phyloP scores from a whole-genome alignment of 2,113 vertebrate species.

The Limanda limanda region DNA sequence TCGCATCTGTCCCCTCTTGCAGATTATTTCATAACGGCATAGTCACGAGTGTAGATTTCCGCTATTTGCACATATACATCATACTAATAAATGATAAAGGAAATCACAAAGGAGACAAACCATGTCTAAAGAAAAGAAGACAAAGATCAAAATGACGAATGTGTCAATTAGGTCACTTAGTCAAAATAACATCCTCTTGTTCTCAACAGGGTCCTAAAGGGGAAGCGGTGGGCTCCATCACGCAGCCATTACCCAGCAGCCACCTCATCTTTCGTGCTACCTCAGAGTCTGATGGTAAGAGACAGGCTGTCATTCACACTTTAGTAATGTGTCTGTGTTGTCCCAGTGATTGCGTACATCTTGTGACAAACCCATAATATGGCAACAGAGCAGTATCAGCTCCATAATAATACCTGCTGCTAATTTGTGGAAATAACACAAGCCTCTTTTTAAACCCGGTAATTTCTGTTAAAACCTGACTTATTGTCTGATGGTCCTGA shows the following conservation, averaged over 20 bases:
- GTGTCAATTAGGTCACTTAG: not conserved
- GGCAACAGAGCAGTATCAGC: not conserved
- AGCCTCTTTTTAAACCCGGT: no score
- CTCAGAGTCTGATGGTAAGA: slow-evolving; percentile 97
- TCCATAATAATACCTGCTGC: not conserved
- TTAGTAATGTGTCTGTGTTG: not conserved
- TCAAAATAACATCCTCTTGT: not conserved
- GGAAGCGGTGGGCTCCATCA: slow-evolving; percentile 97
- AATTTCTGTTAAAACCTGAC: no score
- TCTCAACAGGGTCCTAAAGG: slow-evolving; percentile 93
- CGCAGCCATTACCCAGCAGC: slow-evolving; percentile 97
- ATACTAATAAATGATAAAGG: not conserved
- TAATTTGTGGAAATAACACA: not conserved
- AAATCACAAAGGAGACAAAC: not conserved
- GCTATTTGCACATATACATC: slow-evolving; percentile 8
- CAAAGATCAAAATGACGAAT: not conserved
- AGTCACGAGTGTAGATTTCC: not conserved
- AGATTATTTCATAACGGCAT: slow-evolving; percentile 23
- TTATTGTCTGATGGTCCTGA: no score
- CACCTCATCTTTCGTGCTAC: slow-evolving; percentile 97
- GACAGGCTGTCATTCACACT: slow-evolving; percentile 32
- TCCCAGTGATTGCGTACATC: not conserved
- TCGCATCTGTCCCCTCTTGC: not conserved
- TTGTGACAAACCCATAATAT: not conserved
- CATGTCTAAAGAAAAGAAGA: not conserved